Evolutionary conservation across 2,888 invertebrate species (phyloP), one percentile per base, ranked within the genome.

Genomic region (Plutella xylostella): DNA sequence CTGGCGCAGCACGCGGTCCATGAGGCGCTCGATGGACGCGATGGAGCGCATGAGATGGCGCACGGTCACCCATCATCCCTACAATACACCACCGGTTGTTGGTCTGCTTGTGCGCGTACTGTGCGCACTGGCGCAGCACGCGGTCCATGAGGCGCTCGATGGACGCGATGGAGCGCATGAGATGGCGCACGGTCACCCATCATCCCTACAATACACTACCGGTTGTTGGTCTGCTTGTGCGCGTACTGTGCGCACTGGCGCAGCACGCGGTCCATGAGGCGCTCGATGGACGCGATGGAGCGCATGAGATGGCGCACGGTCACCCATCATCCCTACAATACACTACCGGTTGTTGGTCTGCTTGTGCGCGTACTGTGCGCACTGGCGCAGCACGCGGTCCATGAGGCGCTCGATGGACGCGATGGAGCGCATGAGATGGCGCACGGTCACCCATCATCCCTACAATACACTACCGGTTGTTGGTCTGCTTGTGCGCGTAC

Each of bases 141-240:
- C 42, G 28, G 42, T 48, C 48, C 48, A 48, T 45, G 14, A 48
- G 42, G 6, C 30, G 11, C 37, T 48, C 48, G 3, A 80, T 77
- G 12, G 74, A 69, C 0, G 80, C 77, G 41, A 80, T 79, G 41
- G 77, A 79, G 14, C 72, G 53, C 76, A 80, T 77, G 17, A 80
- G 70, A 33, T 73, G 73, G 0, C 74, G 46, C 21, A 79, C 76
- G 0, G 78, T 72, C n/a, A n/a, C n/a, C n/a, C n/a, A n/a, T n/a
- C n/a, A n/a, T n/a, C n/a, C n/a, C n/a, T n/a, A n/a, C n/a, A n/a
- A n/a, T n/a, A n/a, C n/a, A n/a, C n/a, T n/a, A n/a, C n/a, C n/a
- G n/a, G n/a, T n/a, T n/a, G n/a, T 14, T 34, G 34, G 9, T 34
- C 14, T 14, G 14, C 9, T 14, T 11, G 11, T 56, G 49, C 7